Percentiles rank a stretch among this genome's conserved stretches.
Evolutionary conservation across 2,888 invertebrate species (phyloP).

Genomic region (Luffia ferchaultella): DNA sequence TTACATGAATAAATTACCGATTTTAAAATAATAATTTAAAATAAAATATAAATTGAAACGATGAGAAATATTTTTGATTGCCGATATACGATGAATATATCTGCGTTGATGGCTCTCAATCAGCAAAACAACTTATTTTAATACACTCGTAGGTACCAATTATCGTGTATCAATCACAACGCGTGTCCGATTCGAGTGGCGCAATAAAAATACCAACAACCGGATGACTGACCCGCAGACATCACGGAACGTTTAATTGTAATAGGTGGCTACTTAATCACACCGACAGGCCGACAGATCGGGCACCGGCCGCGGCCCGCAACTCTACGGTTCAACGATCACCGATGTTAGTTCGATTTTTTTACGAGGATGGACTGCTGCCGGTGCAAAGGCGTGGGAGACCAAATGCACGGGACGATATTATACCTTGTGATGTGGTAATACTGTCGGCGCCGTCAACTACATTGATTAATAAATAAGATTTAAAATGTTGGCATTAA

Average conservation of each 20-base stretch:
- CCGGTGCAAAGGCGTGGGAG: slow-evolving; percentile 39
- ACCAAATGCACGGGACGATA: slow-evolving; percentile 18
- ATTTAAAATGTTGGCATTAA: slow-evolving; percentile 40
- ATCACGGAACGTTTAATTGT: not conserved
- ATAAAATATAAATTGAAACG: not conserved
- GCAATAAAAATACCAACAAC: not conserved
- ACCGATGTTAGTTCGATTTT: not conserved
- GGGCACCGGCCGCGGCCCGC: not conserved
- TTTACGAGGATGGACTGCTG: no score
- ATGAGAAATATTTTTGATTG: not conserved
- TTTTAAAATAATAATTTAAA: no score
- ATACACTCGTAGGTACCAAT: not conserved
- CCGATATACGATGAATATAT: not conserved
- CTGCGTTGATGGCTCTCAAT: no score
- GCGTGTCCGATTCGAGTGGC: not conserved
- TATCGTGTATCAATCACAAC: not conserved
- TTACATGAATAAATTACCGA: no score
- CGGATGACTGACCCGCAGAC: not conserved
- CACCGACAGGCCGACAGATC: not conserved
- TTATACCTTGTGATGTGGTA: slow-evolving; percentile 24
- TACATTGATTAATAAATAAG: slow-evolving; percentile 47
- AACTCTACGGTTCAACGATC: not conserved
- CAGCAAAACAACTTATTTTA: not conserved
- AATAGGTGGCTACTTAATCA: not conserved
- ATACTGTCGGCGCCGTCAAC: slow-evolving; percentile 25